A percentile compares a stretch with the other conserved stretches of the same genome.
These are phyloP conservation scores for Erynnis tages DNA, from an alignment of 2,888 invertebrate species.

Conservation along the genomic window DNA sequence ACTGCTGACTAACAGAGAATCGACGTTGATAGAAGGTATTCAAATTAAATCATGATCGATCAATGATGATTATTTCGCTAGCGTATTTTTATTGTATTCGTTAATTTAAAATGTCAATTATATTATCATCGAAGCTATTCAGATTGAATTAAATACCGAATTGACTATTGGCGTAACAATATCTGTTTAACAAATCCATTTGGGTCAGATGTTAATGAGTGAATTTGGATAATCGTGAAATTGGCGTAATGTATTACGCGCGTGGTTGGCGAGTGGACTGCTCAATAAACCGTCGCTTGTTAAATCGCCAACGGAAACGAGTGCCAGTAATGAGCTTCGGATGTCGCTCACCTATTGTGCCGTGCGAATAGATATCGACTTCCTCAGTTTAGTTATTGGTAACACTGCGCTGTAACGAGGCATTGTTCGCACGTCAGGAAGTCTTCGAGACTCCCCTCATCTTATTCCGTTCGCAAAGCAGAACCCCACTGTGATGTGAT, in stretches of 20 bases:
- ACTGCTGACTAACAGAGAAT: too few species aligned
- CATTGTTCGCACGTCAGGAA: slow-evolving; percentile 65
- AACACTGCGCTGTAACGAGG: slow-evolving; percentile 68
- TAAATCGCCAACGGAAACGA: slow-evolving; percentile 75
- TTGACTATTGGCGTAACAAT: neutral
- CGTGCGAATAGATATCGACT: slow-evolving; percentile 79
- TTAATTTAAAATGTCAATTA: too few species aligned
- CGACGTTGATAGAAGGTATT: too few species aligned
- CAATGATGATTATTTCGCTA: too few species aligned
- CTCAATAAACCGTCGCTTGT: slow-evolving; percentile 50
- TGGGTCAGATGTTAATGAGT: neutral
- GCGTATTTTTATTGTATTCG: too few species aligned
- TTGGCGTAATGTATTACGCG: slow-evolving; percentile 13
- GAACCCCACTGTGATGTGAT: slow-evolving; percentile 52
- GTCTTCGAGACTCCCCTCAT: slow-evolving; percentile 47
- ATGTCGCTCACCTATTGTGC: slow-evolving; percentile 81
- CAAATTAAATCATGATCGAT: too few species aligned
- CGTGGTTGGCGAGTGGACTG: slow-evolving; percentile 21
- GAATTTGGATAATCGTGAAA: slow-evolving; percentile 11
- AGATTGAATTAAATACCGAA: too few species aligned
- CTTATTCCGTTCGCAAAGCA: slow-evolving; percentile 61
- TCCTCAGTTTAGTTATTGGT: slow-evolving; percentile 72
- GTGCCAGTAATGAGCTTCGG: slow-evolving; percentile 79
- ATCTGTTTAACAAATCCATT: neutral
- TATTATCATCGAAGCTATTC: too few species aligned